Evolutionary conservation across 2,888 invertebrate genomes (phyloP), one percentile per base, ranked within the genome.

Genomic region (Taenaris catops): DNA sequence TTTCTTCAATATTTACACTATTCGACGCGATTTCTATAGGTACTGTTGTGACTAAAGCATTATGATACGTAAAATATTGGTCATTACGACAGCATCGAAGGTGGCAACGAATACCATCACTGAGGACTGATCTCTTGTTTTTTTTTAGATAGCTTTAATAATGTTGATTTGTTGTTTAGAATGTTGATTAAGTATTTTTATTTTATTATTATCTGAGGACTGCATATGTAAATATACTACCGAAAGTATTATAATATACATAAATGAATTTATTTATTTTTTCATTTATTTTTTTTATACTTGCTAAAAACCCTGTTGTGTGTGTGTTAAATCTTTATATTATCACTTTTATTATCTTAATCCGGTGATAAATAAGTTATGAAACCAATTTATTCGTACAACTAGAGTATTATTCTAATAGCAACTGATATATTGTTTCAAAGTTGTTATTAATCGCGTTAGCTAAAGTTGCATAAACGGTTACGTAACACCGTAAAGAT

Each of bases 41-140:
- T n/a, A n/a, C n/a, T n/a, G n/a, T n/a, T 6, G 91, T 93, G 9
- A 87, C 89, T 37, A 92, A 91, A 59, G n/a, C n/a, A n/a, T n/a
- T n/a, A n/a, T n/a, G n/a, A n/a, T n/a, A n/a, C n/a, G n/a, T n/a
- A n/a, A n/a, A n/a, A n/a, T n/a, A n/a, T n/a, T n/a, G 48, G 47
- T 10, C 51, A 53, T 25, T 66, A 56, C 27, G 54, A 53, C 23
- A 51, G 51, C 5, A 44, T 28, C 6, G 58, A 51, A 23, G 50
- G 53, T 11, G 44, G 34, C 25, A 34, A 63, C 18, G 70, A 78
- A 44, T 70, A 84, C 60, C 83, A 88, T 18, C 32, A 32, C 11
- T 32, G 16, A 74, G 76, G 62, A 79, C 79, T 84, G 86, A 86
- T 86, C 86, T 84, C 84, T 53, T 60, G 63, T 58, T 60, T 66